Evolutionary conservation across 2,113 vertebrate genomes (phyloP), one percentile per base, ranked within the genome.

Genomic region (Scomber japonicus): DNA sequence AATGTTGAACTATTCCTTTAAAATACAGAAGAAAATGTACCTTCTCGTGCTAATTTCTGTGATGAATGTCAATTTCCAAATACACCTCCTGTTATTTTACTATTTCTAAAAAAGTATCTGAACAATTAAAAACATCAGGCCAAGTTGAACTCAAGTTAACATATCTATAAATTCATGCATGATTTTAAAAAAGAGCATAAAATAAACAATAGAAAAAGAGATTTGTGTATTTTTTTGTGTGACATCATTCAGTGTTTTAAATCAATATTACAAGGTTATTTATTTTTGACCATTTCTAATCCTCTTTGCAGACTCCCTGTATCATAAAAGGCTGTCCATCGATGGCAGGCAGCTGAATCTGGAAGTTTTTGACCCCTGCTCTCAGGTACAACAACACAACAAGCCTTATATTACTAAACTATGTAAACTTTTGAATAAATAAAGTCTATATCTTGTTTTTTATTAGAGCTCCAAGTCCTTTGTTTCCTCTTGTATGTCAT

Each of bases 321-420:
- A 96, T 83, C 91, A 89, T 59, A 96, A 96, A 86, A 92, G 94
- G 76, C 69, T 96, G 27, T 95, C 94, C 0, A 93, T 96, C 6
- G 95, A 95, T 12, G 95, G 94, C 59, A 79, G 94, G 72, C 94
- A 96, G 87, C 81, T 95, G 85, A 95, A 95, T 56, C 86, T 96
- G 87, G 94, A 96, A 5, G 84, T 95, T 6, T 95, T 94, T 82
- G 95, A 96, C 87, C 94, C 95, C 0, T 96, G 94, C 77, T 95
- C 95, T 61, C 86, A 94, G 95, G 95, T 92, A 90, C 56, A 8
- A 45, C 67, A 62, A 11, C 16, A 45, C 63, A 13, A 35, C 44
- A 44, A 15, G 30, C 16, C 9, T 7, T 8, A 49, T 30, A 3
- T 24, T 5, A 6, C 21, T 45, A 15, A 56, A 8, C 17, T n/a